Base-by-base conservation (phyloP, 2,797 vertebrate species). In the Huso huso region DNA sequence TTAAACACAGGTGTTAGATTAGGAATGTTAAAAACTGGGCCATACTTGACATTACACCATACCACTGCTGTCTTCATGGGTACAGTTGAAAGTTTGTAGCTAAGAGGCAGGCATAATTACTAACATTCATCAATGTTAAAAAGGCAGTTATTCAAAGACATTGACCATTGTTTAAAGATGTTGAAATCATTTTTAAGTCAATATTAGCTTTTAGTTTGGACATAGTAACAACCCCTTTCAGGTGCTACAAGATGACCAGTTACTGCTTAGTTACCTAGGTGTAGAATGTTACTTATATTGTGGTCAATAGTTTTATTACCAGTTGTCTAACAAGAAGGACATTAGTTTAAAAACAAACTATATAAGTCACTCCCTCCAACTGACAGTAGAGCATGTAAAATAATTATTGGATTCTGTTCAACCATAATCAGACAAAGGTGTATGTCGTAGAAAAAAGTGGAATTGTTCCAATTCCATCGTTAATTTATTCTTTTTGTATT, bases 401-500 rank as follows among this genome's bases (percentile, higher is more conserved):
- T 90, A 86, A 93, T 90, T 37, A 3, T 89, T 90, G 88, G 82
- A 87, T 94, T 95, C 89, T 91, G 90, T 95, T 93, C 87, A 91
- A 86, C 84, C 87, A 89, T 96, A 95, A 95, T 90, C 93, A 90
- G 90, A 91, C 86, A 88, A 76, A 85, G 78, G 87, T 94, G 88
- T 89, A 87, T 81, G 93, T 94, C 94, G 94, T 98, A 96, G 95
- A 93, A 92, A 92, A 65, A 82, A 85, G 95, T 95, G 95, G 94
- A 95, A 88, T 94, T 90, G 80, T 85, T 77, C 75, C 75, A 88
- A 87, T 95, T 95, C 94, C 95, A 94, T 92, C 89, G 91, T 97
- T 99, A 99, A 99, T 99, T 99, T 99, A 99, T 99, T 99, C 93
- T 91, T 97, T 99, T 98, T 99, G 94, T 98, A 98, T 96, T 96